phyloP scores from a whole-genome alignment of 2,113 vertebrate species.

The Progne subis region DNA sequence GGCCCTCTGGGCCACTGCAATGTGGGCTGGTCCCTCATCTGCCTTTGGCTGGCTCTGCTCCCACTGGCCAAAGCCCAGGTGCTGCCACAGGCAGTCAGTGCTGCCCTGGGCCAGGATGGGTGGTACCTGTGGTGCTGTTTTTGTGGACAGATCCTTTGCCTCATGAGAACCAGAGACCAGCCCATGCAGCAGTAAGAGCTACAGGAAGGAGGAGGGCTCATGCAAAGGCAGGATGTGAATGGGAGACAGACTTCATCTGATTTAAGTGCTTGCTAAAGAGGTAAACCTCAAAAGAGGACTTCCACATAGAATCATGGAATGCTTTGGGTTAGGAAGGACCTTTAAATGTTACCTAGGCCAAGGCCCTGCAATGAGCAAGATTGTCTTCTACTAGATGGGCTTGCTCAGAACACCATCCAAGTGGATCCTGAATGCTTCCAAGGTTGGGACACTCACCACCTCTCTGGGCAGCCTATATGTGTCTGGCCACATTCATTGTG shows the following conservation, averaged over 20 bases:
- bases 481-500: neutral
- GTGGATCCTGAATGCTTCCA: neutral
- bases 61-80: neutral
- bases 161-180: neutral
- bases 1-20: neutral
- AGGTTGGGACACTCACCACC: neutral
- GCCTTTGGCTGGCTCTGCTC: neutral
- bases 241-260: neutral
- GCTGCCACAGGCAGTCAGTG: fast-evolving
- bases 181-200: neutral
- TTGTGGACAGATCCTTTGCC: neutral
- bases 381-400: neutral
- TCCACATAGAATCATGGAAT: neutral
- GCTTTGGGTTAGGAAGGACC: neutral
- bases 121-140: fast-evolving
- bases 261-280: neutral
- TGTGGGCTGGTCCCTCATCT: neutral
- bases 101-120: fast-evolving
- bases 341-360: neutral
- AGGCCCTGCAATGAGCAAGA: neutral
- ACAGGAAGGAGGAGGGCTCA: neutral
- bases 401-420: neutral
- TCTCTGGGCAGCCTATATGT: neutral
- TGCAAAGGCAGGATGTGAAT: neutral
- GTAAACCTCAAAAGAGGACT: neutral